Evolutionary conservation across 92 coral and sea anemone species (phyloP), one percentile per base, ranked within the genome.

Genomic region (Phenganax subtilis): DNA sequence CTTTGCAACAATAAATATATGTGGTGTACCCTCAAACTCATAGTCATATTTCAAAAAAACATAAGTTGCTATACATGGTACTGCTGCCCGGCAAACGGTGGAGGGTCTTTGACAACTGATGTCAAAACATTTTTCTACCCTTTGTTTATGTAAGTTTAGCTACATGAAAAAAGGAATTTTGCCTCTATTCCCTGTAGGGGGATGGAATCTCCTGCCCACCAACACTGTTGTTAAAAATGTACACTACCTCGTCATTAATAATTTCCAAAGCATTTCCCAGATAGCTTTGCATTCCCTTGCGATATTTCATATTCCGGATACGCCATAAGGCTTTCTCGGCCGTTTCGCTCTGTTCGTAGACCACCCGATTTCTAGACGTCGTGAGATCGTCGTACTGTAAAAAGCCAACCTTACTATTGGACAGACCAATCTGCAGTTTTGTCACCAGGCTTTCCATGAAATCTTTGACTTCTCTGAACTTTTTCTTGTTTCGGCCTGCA

Each of bases 241-340:
- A 20, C 3, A 3, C 16, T 11, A 79, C 83, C 83, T 79, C 9
- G 10, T 79, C 31, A 65, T 79, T 79, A 27, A 79, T 25, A 64
- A 64, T 79, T 65, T 25, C 9, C n/a, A 79, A 54, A 16, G 83
- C 83, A 15, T 51, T 64, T 63, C 83, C 83, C 20, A 79, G 72
- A 25, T 62, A 62, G 60, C 72, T 79, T 25, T 14, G 25, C 30
- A 7, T 51, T 31, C 83, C 83, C 29, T 54, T 79, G 7, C 83
- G 67, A 12, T 79, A 65, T 54, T 79, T 17, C 83, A 79, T 79
- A 79, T 79, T 79, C 15, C 53, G 74, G 60, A 79, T 79, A 20
- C 83, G 72, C 74, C 74, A 79, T 16, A 79, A 54, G 47, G 56
- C 51, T 64, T 62, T 29, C 7, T 27, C 62, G 62, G 69, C 60